Percentiles rank a stretch among this genome's conserved stretches.
These are phyloP conservation scores for Heteromurus nitidus DNA, from an alignment of 2,888 invertebrate species.

Conservation along the genomic window DNA sequence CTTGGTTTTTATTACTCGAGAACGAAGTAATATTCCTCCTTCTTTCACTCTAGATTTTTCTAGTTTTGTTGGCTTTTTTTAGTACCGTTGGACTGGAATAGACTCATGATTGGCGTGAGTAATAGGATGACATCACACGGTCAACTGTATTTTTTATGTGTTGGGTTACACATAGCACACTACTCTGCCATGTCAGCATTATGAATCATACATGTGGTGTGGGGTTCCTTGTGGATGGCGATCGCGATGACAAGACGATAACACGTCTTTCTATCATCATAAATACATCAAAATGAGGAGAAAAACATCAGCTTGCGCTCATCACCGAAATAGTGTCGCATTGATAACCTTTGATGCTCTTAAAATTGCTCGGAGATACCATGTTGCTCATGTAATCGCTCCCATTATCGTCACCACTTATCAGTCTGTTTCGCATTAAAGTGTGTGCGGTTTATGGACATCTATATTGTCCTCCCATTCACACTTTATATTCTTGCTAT, in stretches of 20 bases:
- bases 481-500: not conserved
- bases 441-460: no score
- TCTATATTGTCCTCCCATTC: not conserved
- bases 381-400: not conserved
- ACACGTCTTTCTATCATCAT: constrained; percentile 19
- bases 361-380: constrained; percentile 10
- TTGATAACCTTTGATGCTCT: constrained; percentile 16
- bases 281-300: constrained; percentile 29
- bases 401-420: not conserved
- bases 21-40: no score
- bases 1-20: not conserved
- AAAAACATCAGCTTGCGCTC: constrained; percentile 12
- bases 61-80: no score
- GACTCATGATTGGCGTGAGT: constrained; percentile 10
- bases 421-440: not conserved
- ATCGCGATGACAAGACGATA: constrained; percentile 27
- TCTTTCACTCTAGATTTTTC: not conserved
- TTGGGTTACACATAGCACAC: not conserved
- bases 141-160: not conserved
- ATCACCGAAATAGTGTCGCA: not conserved
- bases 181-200: not conserved
- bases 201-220: not conserved
- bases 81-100: no score
- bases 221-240: constrained; percentile 5
- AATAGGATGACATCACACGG: not conserved